Evolutionary conservation across 2,888 invertebrate genomes (phyloP), one percentile per base, ranked within the genome.

Genomic region (Lasioglossum morio): DNA sequence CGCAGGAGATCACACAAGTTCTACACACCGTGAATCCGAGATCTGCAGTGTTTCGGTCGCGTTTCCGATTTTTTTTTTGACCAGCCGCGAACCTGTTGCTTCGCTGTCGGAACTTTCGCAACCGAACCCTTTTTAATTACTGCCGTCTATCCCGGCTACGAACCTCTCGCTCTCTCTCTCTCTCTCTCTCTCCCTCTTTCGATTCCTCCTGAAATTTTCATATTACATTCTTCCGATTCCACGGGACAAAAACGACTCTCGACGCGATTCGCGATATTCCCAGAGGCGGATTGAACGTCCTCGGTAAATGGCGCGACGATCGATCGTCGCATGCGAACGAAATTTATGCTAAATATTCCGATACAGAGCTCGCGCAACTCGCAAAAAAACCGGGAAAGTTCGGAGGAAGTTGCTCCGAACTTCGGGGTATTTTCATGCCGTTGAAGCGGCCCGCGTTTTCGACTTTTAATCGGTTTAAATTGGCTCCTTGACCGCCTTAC

Each of bases 71-170:
- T 69, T 34, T 34, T 34, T 34, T 69, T 83, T 81, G n/a, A 81
- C 27, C 19, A 27, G 4, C 3, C 19, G 4, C 57, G 30, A 48
- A 84, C 84, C 84, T 84, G 84, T 84, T 84, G 84, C 84, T 82
- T 84, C 83, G 4, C 27, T 69, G 63, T 69, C 43, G 70, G 70
- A 66, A 72, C 27, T 46, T 80, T 34, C 30, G 4, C 30, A 23
- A 48, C 57, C 48, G 46, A 79, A 72, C 34, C 69, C 23, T 12
- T 79, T 74, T 66, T 73, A 48, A 73, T 73, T 63, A 46, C 57
- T 57, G 34, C 16, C 37, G 60, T 5, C 30, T 69, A 40, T 79
- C 40, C 37, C 43, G 37, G 19, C 48, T 34, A 8, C 19, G 30
- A 48, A n/a, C 53, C 23, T 14, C 27, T n/a, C 1, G 30, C 19